Evolutionary conservation across 1,140 invertebrate species (phyloP).

Genomic region (Cephus cinctus): DNA sequence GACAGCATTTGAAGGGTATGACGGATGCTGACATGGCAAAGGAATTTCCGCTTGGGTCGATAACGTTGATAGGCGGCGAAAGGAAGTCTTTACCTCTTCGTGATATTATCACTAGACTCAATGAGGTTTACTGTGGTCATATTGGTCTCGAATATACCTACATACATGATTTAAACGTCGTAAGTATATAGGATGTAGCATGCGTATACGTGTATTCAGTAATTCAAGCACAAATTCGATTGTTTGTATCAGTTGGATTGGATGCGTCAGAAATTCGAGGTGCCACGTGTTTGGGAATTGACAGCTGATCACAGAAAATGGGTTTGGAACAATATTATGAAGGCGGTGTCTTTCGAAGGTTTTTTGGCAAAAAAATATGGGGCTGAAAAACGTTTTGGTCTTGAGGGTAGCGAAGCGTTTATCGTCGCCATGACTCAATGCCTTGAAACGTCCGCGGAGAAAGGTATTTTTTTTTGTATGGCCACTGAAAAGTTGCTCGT

Average conservation of each 20-base stretch:
- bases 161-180: slow-evolving; percentile 69
- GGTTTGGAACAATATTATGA: slow-evolving; percentile 71
- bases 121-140: slow-evolving; percentile 66
- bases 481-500: not conserved
- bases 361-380: slow-evolving; percentile 88
- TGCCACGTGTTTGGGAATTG: slow-evolving; percentile 68
- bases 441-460: slow-evolving; percentile 76
- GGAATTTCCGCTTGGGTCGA: slow-evolving; percentile 66
- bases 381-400: slow-evolving; percentile 88
- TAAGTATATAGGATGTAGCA: not conserved
- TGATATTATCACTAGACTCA: slow-evolving; percentile 77
- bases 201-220: not conserved
- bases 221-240: not conserved
- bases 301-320: slow-evolving; percentile 69
- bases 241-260: slow-evolving; percentile 65
- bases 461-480: slow-evolving; percentile 44
- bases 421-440: slow-evolving; percentile 86
- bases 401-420: slow-evolving; percentile 89
- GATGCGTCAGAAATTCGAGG: slow-evolving; percentile 79
- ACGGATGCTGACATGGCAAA: slow-evolving; percentile 67
- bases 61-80: slow-evolving; percentile 70
- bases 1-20: slow-evolving; percentile 49
- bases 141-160: slow-evolving; percentile 90
- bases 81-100: slow-evolving; percentile 60
- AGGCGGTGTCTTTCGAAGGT: slow-evolving; percentile 79